Percentiles rank a stretch among this genome's conserved stretches.
phyloP scores from a whole-genome alignment of 2,888 invertebrate species.

The Hypsopygia costalis region DNA sequence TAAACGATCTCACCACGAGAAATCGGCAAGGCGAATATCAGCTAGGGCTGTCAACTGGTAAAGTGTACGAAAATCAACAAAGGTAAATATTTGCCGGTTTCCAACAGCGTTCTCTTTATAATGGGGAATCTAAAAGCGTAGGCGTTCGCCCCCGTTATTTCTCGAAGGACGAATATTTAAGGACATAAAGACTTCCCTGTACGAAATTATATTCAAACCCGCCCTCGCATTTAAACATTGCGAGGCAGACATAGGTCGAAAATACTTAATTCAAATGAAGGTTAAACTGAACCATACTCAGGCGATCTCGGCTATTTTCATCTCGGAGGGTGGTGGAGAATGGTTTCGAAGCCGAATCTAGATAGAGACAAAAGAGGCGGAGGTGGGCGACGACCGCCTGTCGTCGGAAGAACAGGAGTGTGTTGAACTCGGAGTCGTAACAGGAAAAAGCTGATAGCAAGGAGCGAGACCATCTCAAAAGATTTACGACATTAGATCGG shows the following conservation, averaged over 20 bases:
- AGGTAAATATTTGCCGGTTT: not conserved
- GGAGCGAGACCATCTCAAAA: constrained; percentile 33
- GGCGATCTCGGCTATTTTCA: constrained; percentile 1
- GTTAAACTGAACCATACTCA: constrained; percentile 1
- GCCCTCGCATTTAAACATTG: constrained; percentile 44
- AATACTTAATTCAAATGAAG: constrained; percentile 20
- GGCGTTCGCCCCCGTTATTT: constrained; percentile 25
- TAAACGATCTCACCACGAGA: constrained; percentile 38
- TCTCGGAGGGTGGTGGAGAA: not conserved
- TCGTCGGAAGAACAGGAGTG: constrained; percentile 29
- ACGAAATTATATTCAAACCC: constrained; percentile 34
- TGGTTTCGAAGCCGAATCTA: not conserved
- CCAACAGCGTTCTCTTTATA: constrained; percentile 1
- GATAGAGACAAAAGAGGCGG: constrained; percentile 1
- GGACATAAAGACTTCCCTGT: constrained; percentile 30
- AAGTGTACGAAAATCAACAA: constrained; percentile 8
- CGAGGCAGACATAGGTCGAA: constrained; percentile 45
- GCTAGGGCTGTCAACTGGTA: constrained; percentile 26
- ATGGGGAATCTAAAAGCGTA: constrained; percentile 21
- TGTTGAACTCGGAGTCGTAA: constrained; percentile 46
- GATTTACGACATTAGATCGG: constrained; percentile 53
- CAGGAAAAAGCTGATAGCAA: constrained; percentile 46
- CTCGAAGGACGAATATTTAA: constrained; percentile 36
- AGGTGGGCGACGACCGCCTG: constrained; percentile 12
- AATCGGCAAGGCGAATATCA: constrained; percentile 37